phyloP scores from a whole-genome alignment of 1,140 invertebrate genomes.

The Ceratosolen fusciceps region DNA sequence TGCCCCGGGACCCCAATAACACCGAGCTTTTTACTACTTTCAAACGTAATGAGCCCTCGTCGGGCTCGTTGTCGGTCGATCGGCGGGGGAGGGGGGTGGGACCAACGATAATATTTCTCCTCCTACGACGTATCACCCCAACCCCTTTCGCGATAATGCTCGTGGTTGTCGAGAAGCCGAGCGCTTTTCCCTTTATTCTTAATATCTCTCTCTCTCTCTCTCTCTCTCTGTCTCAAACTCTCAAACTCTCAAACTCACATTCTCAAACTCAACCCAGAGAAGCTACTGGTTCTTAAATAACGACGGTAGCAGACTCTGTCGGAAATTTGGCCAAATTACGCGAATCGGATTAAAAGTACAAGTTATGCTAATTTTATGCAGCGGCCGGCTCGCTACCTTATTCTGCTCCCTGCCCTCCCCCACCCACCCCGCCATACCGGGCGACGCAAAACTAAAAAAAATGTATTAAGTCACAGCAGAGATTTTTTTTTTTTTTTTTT shows the following conservation, averaged over 20 bases:
- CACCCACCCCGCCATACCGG: no score
- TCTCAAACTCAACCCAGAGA: not conserved
- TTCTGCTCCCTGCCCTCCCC: not conserved
- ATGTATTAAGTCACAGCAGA: not conserved
- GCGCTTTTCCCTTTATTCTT: not conserved
- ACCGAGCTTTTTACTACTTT: not conserved
- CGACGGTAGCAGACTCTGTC: not conserved
- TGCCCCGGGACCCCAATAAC: not conserved
- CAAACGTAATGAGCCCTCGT: not conserved
- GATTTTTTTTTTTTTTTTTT: no score
- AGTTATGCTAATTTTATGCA: not conserved
- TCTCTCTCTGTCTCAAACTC: no score
- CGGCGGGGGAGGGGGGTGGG: not conserved
- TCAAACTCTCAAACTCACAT: no score
- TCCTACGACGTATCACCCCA: no score
- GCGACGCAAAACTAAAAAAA: not conserved
- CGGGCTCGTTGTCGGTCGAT: no score
- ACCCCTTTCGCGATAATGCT: no score
- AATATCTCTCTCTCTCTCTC: no score
- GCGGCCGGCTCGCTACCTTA: no score
- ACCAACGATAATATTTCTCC: not conserved
- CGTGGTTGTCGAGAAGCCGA: no score
- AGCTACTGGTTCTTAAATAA: not conserved
- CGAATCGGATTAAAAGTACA: not conserved
- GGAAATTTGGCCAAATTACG: not conserved